Evolutionary conservation across 2,888 invertebrate species (phyloP), one percentile per base, ranked within the genome.

Genomic region (Polydrusus pterygomalis): DNA sequence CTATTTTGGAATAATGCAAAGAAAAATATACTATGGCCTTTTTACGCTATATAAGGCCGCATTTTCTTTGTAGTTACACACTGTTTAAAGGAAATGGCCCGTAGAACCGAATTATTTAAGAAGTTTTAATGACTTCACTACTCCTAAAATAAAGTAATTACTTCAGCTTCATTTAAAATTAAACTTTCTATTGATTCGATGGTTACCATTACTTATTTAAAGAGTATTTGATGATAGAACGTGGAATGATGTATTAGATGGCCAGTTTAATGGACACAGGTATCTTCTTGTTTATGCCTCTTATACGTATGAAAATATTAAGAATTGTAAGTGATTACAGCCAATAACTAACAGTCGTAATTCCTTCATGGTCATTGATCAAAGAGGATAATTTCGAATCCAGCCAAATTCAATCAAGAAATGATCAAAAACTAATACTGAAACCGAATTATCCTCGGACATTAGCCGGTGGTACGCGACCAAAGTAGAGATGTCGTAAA

Each of bases 381-480:
- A 11, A 67, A 54, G 38, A 10, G 54, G 17, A 13, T 34, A 20
- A 38, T 67, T 60, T 47, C 9, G 43, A 34, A 13, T 43, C 54
- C 15, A 20, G 71, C 40, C 65, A 62, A 60, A 74, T 64, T 63
- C 74, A 65, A 74, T 69, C 72, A 72, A 72, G 38, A 40, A 34
- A 51, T 63, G 54, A 64, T 64, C 71, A 64, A 71, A 45, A 64
- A 49, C 58, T 58, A 73, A 69, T 69, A 45, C 51, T 62, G 71
- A 71, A 75, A 75, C 71, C 75, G 68, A 75, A 75, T 75, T 75
- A 75, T 67, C 34, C 15, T 18, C 43, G 71, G 13, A 71, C 75
- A 75, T 75, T 75, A 75, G 75, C 75, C 71, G 51, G 38, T 62
- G 71, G 70, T 75, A 75, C 75, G 75, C 74, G 74, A 74, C 62